Conservation (phyloP, 2,797 vertebrate species). For the Sebastolobus altivelis region DNA sequence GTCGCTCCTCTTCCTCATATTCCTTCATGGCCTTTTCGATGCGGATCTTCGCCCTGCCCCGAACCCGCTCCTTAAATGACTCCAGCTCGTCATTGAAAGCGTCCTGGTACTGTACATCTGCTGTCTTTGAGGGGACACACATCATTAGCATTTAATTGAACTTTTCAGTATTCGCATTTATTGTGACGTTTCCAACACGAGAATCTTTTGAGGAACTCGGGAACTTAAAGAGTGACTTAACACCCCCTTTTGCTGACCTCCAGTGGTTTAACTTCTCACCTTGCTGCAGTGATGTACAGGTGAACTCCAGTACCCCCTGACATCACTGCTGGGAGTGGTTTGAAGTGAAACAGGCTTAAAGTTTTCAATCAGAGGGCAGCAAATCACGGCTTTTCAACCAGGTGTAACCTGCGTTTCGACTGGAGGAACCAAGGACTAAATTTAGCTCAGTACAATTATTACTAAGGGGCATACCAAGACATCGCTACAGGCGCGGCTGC, state of each 20-base stretch:
- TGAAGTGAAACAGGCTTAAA: background rate
- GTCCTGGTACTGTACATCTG: constrained; percentile 95
- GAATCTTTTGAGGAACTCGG: background rate
- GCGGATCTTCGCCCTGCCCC: constrained; percentile 91
- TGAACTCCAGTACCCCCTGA: background rate
- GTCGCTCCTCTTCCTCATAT: constrained; percentile 92
- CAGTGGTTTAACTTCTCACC: background rate
- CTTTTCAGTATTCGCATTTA: background rate
- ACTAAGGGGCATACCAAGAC: no score
- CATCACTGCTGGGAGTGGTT: background rate
- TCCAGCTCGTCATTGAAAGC: constrained; percentile 95
- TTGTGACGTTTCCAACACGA: background rate
- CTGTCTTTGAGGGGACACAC: constrained; percentile 82
- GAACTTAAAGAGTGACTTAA: background rate
- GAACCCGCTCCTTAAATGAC: constrained; percentile 92
- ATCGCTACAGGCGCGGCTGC: no score
- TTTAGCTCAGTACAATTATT: background rate
- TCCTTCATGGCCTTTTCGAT: constrained; percentile 94
- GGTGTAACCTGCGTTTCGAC: background rate
- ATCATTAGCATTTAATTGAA: background rate
- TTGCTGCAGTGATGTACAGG: background rate
- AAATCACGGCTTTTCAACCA: background rate
- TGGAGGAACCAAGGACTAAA: background rate
- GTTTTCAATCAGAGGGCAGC: background rate
- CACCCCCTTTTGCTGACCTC: background rate